A percentile compares a stretch with the other conserved stretches of the same genome.
phyloP scores from a whole-genome alignment of 2,113 vertebrate species.

The Indicator maculatus region DNA sequence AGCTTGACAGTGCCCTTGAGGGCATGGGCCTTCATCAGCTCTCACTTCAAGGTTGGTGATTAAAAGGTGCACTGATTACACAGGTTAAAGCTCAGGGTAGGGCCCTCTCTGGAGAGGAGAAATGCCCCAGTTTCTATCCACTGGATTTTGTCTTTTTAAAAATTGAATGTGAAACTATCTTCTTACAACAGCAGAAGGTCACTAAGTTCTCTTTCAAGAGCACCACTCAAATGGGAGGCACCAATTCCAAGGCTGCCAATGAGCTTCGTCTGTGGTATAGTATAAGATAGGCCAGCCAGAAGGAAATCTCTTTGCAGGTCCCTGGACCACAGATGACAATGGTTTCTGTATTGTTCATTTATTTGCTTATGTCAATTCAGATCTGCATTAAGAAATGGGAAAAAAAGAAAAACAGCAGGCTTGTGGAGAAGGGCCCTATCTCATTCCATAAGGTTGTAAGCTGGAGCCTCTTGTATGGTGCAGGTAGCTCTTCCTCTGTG shows the following conservation, averaged over 20 bases:
- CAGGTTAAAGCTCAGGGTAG: neutral
- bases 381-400: neutral
- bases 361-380: neutral
- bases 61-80: neutral
- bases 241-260: neutral
- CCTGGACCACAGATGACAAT: accelerated
- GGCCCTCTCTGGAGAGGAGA: neutral
- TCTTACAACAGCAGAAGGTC: neutral
- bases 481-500: neutral
- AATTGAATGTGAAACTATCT: neutral
- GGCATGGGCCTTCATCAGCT: neutral
- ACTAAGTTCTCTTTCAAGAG: neutral
- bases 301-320: neutral
- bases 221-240: neutral
- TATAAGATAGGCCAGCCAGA: neutral
- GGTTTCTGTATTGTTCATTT: neutral
- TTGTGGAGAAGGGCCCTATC: neutral
- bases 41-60: neutral
- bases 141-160: neutral
- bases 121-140: neutral
- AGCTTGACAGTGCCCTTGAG: neutral
- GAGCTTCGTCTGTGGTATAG: neutral
- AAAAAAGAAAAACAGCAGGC: neutral
- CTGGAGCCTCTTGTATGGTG: neutral
- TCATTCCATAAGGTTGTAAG: neutral